Evolutionary conservation across 1,140 invertebrate species (phyloP).

Genomic region (Euura lappo): DNA sequence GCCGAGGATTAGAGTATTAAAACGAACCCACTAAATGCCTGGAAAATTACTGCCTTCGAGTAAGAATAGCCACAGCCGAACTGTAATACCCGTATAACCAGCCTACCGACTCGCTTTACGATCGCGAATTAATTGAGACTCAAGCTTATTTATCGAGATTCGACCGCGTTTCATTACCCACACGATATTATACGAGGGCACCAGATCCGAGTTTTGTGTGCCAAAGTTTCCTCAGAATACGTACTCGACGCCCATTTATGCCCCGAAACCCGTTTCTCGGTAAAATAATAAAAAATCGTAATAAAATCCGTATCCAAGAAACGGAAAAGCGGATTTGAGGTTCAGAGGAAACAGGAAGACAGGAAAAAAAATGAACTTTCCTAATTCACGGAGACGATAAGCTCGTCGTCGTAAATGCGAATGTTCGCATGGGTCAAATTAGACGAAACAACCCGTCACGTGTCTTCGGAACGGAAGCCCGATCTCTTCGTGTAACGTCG

Average conservation of each 20-base stretch:
- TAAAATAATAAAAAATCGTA: no score
- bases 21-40: slow-evolving; percentile 1
- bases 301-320: no score
- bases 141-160: slow-evolving; percentile 5
- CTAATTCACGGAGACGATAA: no score
- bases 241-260: no score
- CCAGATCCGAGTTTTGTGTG: no score
- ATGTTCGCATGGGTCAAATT: slow-evolving; percentile 22
- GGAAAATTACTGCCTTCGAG: not conserved
- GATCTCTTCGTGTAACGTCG: slow-evolving; percentile 17
- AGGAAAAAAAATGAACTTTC: no score
- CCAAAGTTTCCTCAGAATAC: no score
- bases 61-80: not conserved
- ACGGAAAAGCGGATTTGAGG: no score
- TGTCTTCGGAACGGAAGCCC: slow-evolving; percentile 14
- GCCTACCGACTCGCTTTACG: not conserved
- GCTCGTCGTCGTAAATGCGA: no score
- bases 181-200: not conserved
- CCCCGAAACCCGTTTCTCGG: no score
- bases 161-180: not conserved
- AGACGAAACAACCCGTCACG: slow-evolving; percentile 19
- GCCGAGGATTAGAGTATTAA: not conserved
- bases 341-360: no score
- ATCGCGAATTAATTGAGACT: slow-evolving; percentile 7
- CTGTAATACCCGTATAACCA: not conserved